Conservation (phyloP, 2,797 vertebrate genomes). For the Astyanax mexicanus region DNA sequence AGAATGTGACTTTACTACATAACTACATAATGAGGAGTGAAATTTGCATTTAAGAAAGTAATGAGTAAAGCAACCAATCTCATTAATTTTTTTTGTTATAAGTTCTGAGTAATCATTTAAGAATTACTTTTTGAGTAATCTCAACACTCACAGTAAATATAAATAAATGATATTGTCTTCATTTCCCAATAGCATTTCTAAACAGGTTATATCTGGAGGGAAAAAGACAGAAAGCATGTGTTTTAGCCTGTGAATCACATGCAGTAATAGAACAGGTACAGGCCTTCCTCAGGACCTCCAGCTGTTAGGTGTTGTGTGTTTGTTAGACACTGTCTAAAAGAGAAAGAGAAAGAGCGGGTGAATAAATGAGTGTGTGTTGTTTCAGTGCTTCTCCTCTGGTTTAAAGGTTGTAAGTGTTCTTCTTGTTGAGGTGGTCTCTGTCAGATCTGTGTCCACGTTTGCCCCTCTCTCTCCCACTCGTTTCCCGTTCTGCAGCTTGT, state of each 20-base stretch:
- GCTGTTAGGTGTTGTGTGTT: too few relatives aligned
- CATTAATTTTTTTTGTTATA: too few relatives aligned
- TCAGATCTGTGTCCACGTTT: slow-evolving; percentile 33
- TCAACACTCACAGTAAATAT: too few relatives aligned
- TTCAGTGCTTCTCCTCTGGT: slow-evolving; percentile 30
- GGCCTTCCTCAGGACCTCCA: slow-evolving; percentile 34
- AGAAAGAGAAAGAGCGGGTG: slow-evolving; percentile 49
- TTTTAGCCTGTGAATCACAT: slow-evolving; percentile 44
- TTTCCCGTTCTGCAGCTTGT: slow-evolving; percentile 28
- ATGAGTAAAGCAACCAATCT: too few relatives aligned
- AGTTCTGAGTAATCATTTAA: too few relatives aligned
- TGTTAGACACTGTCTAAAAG: slow-evolving; percentile 33
- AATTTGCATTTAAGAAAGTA: too few relatives aligned
- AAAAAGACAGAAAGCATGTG: slow-evolving; percentile 46
- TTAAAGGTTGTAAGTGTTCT: slow-evolving; percentile 11
- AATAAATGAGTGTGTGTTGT: slow-evolving; percentile 27
- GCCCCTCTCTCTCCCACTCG: slow-evolving; percentile 29
- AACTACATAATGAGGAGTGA: too few relatives aligned
- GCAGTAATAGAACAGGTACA: slow-evolving; percentile 42
- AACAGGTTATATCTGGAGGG: slow-evolving; percentile 32
- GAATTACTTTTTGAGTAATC: too few relatives aligned
- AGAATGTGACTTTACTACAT: too few relatives aligned
- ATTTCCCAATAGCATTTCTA: slow-evolving; percentile 30
- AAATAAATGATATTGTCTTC: slow-evolving; percentile 10
- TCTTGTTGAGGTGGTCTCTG: slow-evolving; percentile 30